A percentile compares a stretch with the other conserved stretches of the same genome.
Conservation (phyloP, 2,888 invertebrate genomes). For the Drosophila dives region DNA sequence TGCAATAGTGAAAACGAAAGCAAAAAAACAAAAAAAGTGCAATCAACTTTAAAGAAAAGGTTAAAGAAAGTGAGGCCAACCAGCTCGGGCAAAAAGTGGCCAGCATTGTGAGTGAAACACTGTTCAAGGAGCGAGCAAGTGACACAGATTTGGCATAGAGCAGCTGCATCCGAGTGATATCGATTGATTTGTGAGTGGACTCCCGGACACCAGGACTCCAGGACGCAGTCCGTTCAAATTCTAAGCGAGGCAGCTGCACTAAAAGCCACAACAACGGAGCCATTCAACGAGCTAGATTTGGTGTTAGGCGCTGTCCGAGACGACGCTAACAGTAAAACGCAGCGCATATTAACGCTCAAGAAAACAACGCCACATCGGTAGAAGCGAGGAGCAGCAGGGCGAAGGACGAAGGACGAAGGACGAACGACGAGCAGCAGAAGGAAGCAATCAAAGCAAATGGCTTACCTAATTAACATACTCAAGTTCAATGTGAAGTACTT, state of each 20-base stretch:
- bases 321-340: constrained; percentile 75
- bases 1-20: constrained; percentile 72
- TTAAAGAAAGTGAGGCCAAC: constrained; percentile 26
- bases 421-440: not conserved
- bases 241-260: constrained; percentile 56
- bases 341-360: constrained; percentile 71
- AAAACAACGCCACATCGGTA: constrained; percentile 85
- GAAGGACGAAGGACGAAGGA: too few relatives aligned
- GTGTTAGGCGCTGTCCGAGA: constrained; percentile 82
- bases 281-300: constrained; percentile 78
- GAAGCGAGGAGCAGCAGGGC: constrained; percentile 35
- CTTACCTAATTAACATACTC: constrained; percentile 83
- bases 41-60: constrained; percentile 13
- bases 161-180: constrained; percentile 24
- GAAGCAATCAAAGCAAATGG: constrained; percentile 68
- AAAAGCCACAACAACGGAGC: constrained; percentile 85
- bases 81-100: not conserved
- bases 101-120: constrained; percentile 5
- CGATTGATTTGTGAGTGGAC: constrained; percentile 24
- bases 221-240: constrained; percentile 48
- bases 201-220: not conserved
- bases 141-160: constrained; percentile 38
- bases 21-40: constrained; percentile 13
- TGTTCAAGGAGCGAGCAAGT: constrained; percentile 16
- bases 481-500: constrained; percentile 84